Percentiles rank a stretch among this genome's conserved stretches.
Evolutionary conservation across 2,113 vertebrate species (phyloP).

Genomic region (Callithrix jacchus): DNA sequence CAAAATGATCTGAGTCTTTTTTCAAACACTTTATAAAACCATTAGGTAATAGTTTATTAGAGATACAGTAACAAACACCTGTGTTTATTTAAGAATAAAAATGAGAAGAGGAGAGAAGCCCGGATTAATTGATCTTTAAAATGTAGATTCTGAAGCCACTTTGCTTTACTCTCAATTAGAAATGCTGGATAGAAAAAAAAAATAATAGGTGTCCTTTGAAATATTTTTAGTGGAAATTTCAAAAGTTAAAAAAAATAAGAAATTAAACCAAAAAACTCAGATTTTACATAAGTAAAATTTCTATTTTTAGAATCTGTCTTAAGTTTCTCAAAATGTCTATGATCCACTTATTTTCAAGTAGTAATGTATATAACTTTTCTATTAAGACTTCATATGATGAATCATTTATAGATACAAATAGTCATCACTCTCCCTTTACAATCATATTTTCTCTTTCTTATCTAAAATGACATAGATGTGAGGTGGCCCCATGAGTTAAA

Average conservation of each 20-base stretch:
- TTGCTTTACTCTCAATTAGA: background rate
- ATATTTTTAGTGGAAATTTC: background rate
- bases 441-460: slow-evolving; percentile 66
- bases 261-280: background rate
- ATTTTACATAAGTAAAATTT: background rate
- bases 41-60: background rate
- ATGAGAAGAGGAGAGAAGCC: background rate
- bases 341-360: slow-evolving; percentile 71
- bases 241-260: background rate
- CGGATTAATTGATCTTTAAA: background rate
- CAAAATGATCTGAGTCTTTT: background rate
- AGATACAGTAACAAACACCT: background rate
- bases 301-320: slow-evolving; percentile 36
- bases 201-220: background rate
- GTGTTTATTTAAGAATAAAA: slow-evolving; percentile 16
- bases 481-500: slow-evolving; percentile 65
- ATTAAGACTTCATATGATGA: slow-evolving; percentile 75
- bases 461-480: slow-evolving; percentile 63
- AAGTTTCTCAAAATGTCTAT: slow-evolving; percentile 66
- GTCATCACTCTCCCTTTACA: slow-evolving; percentile 62
- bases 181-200: background rate
- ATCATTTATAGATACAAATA: slow-evolving; percentile 74
- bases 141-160: background rate
- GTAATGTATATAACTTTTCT: slow-evolving; percentile 71
- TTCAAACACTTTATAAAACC: background rate